A percentile compares a stretch with the other conserved stretches of the same genome.
These are phyloP conservation scores for Speoplatyrhinus poulsoni DNA, from an alignment of 2,113 vertebrate species.

Conservation along the genomic window DNA sequence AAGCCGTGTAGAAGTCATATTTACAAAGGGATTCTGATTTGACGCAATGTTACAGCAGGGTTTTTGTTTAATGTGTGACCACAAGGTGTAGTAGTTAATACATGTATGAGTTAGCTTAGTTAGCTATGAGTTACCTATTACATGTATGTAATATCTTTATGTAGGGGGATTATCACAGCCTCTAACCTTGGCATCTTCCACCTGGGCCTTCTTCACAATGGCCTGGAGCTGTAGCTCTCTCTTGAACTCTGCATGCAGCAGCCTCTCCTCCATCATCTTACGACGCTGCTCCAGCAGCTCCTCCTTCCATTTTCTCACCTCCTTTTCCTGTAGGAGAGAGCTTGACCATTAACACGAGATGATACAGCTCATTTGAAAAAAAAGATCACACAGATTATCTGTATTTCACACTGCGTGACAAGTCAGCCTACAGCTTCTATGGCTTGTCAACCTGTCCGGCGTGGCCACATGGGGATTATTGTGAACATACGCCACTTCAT, in stretches of 20 bases:
- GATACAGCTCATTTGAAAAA: background rate
- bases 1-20: background rate
- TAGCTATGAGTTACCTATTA: too few relatives aligned
- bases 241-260: conserved; percentile 96
- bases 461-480: conserved; percentile 35
- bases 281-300: conserved; percentile 93
- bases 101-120: background rate
- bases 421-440: conserved; percentile 30
- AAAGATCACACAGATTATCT: background rate
- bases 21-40: background rate
- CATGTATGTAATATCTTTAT: background rate
- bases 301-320: conserved; percentile 98
- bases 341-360: background rate
- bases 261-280: conserved; percentile 97
- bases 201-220: conserved; percentile 98
- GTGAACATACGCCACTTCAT: conserved; percentile 53
- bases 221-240: conserved; percentile 95
- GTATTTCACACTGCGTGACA: conserved; percentile 16
- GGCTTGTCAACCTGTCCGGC: conserved; percentile 20
- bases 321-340: conserved; percentile 85
- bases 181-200: conserved; percentile 96
- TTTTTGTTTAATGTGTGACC: background rate
- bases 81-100: background rate
- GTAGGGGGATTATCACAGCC: background rate
- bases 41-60: background rate